Conservation (phyloP, 2,888 invertebrate species). For the Polyommatus icarus region DNA sequence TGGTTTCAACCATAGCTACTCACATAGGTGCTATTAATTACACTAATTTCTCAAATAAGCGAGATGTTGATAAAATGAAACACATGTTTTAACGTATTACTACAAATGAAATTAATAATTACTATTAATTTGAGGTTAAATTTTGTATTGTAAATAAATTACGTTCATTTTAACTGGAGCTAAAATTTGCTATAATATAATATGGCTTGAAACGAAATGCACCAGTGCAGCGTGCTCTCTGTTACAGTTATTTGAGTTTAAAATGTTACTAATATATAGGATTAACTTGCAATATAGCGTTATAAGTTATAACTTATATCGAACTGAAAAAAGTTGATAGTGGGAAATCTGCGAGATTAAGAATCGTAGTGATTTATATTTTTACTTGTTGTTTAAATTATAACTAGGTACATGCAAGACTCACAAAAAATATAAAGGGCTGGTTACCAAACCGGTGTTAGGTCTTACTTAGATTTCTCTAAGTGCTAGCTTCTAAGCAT, state of each 20-base stretch:
- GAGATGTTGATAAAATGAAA: conserved; percentile 10
- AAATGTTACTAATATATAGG: not conserved
- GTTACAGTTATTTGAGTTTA: not conserved
- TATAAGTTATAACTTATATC: no score
- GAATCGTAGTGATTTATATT: no score
- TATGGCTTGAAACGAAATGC: not conserved
- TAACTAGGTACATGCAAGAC: no score
- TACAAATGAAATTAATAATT: not conserved
- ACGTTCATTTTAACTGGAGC: not conserved
- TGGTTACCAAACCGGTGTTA: no score
- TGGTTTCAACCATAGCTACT: not conserved
- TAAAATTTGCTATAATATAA: conserved; percentile 21
- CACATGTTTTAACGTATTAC: conserved; percentile 1
- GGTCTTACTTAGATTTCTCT: no score
- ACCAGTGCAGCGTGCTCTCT: not conserved
- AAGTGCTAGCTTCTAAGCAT: no score
- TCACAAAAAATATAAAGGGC: no score
- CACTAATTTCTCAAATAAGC: not conserved
- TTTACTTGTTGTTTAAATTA: no score
- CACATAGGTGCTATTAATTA: not conserved
- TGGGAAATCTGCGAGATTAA: no score
- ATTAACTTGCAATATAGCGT: not conserved
- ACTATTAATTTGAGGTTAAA: conserved; percentile 26
- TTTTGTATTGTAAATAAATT: conserved; percentile 6
- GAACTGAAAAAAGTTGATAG: no score